Conservation (phyloP, 2,113 vertebrate species). For the Atlantisia rogersi region DNA sequence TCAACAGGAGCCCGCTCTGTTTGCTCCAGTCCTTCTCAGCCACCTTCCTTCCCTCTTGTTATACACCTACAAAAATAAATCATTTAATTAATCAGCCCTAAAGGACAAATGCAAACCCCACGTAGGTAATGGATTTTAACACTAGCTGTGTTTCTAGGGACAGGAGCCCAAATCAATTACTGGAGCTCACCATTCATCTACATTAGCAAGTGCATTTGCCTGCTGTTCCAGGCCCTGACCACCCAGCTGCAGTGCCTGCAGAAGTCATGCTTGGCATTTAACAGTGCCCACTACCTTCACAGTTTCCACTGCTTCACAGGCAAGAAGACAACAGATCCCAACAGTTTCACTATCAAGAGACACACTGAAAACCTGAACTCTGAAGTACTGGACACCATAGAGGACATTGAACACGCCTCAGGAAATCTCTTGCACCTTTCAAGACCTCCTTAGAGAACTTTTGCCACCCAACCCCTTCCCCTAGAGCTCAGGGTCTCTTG, state of each 20-base stretch:
- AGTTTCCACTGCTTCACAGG: neutral
- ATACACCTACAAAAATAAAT: neutral
- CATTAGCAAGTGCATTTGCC: neutral
- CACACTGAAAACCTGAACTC: neutral
- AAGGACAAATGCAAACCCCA: neutral
- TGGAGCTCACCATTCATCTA: neutral
- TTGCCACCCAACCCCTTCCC: neutral
- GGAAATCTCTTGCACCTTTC: neutral
- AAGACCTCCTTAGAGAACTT: neutral
- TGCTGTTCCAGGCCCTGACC: neutral
- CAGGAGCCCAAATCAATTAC: neutral
- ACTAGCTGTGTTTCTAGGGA: neutral
- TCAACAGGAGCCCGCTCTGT: rapidly evolving
- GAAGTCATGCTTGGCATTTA: neutral
- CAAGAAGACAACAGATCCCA: neutral
- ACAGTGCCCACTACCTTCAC: neutral
- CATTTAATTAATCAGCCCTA: neutral
- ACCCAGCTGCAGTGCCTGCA: neutral
- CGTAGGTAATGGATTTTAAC: neutral
- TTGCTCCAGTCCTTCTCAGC: neutral
- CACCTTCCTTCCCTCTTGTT: neutral
- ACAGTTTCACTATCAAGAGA: neutral
- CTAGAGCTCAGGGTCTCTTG: neutral
- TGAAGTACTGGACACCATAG: neutral
- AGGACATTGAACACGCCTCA: neutral